phyloP scores from a whole-genome alignment of 2,888 invertebrate species.

The Ochropleura leucogaster region DNA sequence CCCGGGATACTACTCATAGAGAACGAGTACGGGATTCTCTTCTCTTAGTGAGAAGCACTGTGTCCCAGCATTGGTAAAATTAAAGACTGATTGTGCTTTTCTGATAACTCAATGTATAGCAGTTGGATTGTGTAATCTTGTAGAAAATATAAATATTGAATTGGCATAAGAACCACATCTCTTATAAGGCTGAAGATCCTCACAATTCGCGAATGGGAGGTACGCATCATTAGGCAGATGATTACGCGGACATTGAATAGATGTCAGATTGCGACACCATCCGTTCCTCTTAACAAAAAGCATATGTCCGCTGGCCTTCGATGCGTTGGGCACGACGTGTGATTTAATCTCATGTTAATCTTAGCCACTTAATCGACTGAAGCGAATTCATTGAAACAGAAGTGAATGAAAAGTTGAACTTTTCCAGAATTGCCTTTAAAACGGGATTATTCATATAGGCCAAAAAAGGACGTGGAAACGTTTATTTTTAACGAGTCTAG shows the following conservation, averaged over 20 bases:
- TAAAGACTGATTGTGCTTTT: not conserved
- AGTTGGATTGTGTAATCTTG: not conserved
- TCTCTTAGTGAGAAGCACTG: not conserved
- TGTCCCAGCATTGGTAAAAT: not conserved
- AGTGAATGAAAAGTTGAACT: constrained; percentile 45
- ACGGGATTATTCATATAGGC: constrained; percentile 12
- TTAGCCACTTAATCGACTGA: constrained; percentile 51
- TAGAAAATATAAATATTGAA: not conserved
- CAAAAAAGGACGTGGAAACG: constrained; percentile 27
- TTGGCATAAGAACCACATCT: not conserved
- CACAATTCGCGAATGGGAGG: constrained; percentile 60
- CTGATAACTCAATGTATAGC: not conserved
- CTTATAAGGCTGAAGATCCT: constrained; percentile 1
- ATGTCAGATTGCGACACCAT: constrained; percentile 76
- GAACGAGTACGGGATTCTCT: too few relatives aligned
- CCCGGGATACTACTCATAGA: not conserved
- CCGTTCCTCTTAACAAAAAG: constrained; percentile 81
- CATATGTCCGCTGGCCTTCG: constrained; percentile 81
- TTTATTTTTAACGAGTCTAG: constrained; percentile 20
- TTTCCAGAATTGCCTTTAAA: constrained; percentile 24
- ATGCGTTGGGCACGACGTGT: constrained; percentile 69
- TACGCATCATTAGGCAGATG: constrained; percentile 74
- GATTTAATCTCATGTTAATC: constrained; percentile 59
- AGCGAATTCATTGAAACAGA: constrained; percentile 52
- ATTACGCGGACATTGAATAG: constrained; percentile 74